Evolutionary conservation across 2,888 invertebrate species (phyloP).

Genomic region (Gastrophysa polygoni): DNA sequence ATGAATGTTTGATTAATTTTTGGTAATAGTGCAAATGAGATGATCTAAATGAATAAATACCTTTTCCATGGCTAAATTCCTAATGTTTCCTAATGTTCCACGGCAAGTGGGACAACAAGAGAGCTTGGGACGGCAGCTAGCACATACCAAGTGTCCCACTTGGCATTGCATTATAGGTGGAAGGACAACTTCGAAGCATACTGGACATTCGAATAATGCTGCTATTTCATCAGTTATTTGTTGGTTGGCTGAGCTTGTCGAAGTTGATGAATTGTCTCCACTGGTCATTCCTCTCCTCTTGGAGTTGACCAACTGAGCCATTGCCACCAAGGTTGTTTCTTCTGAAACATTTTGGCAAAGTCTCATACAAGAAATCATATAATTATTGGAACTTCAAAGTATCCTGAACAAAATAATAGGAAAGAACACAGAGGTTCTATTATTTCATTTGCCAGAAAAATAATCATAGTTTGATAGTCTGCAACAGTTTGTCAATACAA

Average conservation of each 20-base stretch:
- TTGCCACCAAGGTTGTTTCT: conserved; percentile 45
- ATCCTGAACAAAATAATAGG: too few relatives aligned
- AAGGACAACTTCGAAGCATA: conserved; percentile 99
- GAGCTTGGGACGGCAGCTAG: conserved; percentile 95
- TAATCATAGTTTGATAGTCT: too few relatives aligned
- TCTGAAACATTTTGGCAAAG: too few relatives aligned
- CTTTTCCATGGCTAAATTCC: conserved; percentile 99
- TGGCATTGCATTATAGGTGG: conserved; percentile 99
- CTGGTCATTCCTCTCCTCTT: conserved; percentile 49
- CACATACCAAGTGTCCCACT: conserved; percentile 98
- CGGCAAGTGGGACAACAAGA: conserved; percentile 98
- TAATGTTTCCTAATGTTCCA: conserved; percentile 93
- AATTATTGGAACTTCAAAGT: too few relatives aligned
- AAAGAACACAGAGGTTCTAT: too few relatives aligned
- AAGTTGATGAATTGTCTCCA: conserved; percentile 45
- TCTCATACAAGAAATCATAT: too few relatives aligned
- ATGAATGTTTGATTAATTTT: too few relatives aligned
- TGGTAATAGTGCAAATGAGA: not conserved
- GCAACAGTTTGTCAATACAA: too few relatives aligned
- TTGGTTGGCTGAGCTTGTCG: conserved; percentile 46
- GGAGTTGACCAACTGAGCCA: conserved; percentile 51
- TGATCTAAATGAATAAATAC: conserved; percentile 9
- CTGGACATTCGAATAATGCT: conserved; percentile 92
- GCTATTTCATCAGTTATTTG: conserved; percentile 83
- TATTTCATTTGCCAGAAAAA: too few relatives aligned